Percentiles rank a stretch among this genome's conserved stretches.
phyloP scores from a whole-genome alignment of 2,888 invertebrate genomes.

The Lasioglossum zephyrum region DNA sequence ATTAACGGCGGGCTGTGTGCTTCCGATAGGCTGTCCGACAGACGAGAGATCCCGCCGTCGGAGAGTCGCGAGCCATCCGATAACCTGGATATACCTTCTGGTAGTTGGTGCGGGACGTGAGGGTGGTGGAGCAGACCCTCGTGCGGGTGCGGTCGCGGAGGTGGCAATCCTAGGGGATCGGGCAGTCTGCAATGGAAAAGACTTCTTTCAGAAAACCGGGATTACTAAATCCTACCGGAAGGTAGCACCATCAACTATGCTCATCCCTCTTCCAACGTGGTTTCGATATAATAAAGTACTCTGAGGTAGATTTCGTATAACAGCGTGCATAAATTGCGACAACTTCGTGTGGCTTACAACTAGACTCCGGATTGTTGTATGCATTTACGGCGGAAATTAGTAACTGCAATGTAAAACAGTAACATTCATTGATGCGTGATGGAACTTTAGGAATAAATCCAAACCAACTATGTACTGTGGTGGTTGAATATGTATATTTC shows the following conservation, averaged over 20 bases:
- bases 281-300: background rate
- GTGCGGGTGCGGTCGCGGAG: constrained; percentile 81
- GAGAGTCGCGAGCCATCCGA: constrained; percentile 82
- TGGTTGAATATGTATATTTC: too few relatives aligned
- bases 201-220: background rate
- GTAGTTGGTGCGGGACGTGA: constrained; percentile 75
- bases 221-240: background rate
- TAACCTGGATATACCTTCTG: constrained; percentile 82
- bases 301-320: too few relatives aligned
- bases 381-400: too few relatives aligned
- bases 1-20: constrained; percentile 83
- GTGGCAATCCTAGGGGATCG: constrained; percentile 80
- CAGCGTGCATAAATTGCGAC: too few relatives aligned
- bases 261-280: background rate
- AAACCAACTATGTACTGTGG: too few relatives aligned
- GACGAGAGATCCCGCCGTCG: constrained; percentile 82
- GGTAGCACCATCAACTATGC: background rate
- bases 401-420: too few relatives aligned
- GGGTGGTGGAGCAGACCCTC: constrained; percentile 81
- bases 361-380: too few relatives aligned
- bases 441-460: too few relatives aligned
- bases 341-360: too few relatives aligned
- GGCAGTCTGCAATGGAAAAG: constrained; percentile 78
- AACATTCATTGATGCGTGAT: too few relatives aligned
- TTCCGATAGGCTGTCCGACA: constrained; percentile 82